Evolutionary conservation across 2,797 vertebrate genomes (phyloP), one percentile per base, ranked within the genome.

Genomic region (Manis crassicaudata): DNA sequence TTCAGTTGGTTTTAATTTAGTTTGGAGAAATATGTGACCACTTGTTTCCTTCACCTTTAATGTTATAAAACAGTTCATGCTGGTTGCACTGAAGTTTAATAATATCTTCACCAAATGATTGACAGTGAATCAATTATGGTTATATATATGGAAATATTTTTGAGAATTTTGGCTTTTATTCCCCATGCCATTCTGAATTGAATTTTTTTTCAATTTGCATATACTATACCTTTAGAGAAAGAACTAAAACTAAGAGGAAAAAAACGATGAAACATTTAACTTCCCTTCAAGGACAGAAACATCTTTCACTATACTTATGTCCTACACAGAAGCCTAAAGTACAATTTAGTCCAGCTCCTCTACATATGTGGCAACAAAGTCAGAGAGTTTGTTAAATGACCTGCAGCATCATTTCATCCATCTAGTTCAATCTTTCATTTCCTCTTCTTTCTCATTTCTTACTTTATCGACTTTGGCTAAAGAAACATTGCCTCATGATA

Each of bases 41-140:
- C 58, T 88, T 88, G 50, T 86, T 96, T 87, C 86, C 54, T 87
- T 94, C 93, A 91, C 80, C 46, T 96, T 83, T 63, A 87, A 95
- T 32, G 70, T 88, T 88, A 85, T 67, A 6, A 72, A 95, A 89
- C 16, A 87, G 52, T 76, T 79, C 43, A 27, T 83, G 52, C 54
- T 50, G n/a, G 79, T 81, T 93, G 79, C 58, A 92, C 21, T 68
- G n/a, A 79, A 96, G 4, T 62, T 63, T 87, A 95, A 73, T 65
- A 86, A 63, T 54, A 92, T 35, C 37, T 94, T 81, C 72, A 86
- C 40, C 76, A 89, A 87, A 60, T 89, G 93, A 96, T 0, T 94
- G 88, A 87, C 40, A 75, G 73, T 32, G 32, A 79, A 35, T 79
- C 60, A 94, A 75, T 80, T 63, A 80, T 5, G 29, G 25, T 72